Base-by-base conservation (phyloP, 2,888 invertebrate genomes). In the Limnephilus rhombicus region DNA sequence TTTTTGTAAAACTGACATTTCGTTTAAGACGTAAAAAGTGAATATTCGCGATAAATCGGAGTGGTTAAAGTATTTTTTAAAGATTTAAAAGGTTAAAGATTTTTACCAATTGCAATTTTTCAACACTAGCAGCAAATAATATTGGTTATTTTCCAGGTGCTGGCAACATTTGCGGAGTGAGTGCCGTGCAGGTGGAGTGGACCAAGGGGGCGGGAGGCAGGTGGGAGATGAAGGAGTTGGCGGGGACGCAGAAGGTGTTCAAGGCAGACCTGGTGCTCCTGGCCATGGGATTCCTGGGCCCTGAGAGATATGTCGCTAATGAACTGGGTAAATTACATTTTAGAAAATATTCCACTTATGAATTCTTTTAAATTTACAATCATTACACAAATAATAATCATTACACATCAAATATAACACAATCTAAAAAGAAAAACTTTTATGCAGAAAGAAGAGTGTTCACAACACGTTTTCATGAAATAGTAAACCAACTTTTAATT, bases 211-310 rank as follows among this genome's bases (percentile, higher is more conserved):
- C 98, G 41, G 97, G 97, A 90, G 99, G 99, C 0, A 97, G 98
- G 93, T 99, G 99, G 99, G 98, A 98, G 95, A 99, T 99, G 98
- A 96, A 97, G 92, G 98, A 99, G 96, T 95, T 98, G 86, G 96
- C 97, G 90, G 98, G 98, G 93, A 97, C 98, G 0, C 98, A 98
- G 95, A 97, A 97, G 95, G 96, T 98, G 49, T 98, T 97, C 96
- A 97, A 98, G 94, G 98, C 98, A 91, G 99, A 99, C 95, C 96
- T 99, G 93, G 98, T 99, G 91, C 96, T 99, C 93, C 96, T 99
- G 89, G 99, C 99, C 4, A 99, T 99, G 99, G 99, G 99, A 94
- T 99, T 99, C 97, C 96, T 99, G 93, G 99, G 99, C 0, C 99
- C 99, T 0, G 99, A 99, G 96, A 97, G 98, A 94, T 97, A 98